Evolutionary conservation across 1,140 invertebrate genomes (phyloP), one percentile per base, ranked within the genome.

Genomic region (Drosophila kikkawai): DNA sequence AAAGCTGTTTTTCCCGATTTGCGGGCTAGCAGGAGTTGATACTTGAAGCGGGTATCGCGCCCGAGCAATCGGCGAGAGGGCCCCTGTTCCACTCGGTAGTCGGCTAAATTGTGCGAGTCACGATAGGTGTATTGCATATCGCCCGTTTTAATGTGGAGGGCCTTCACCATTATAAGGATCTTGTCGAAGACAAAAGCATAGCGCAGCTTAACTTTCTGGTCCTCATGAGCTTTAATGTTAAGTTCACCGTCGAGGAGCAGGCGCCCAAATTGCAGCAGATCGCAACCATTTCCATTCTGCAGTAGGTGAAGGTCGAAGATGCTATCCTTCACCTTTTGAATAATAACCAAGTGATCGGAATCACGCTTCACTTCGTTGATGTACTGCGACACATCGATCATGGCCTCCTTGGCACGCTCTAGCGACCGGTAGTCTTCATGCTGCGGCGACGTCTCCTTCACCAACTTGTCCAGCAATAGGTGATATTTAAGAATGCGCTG

Each of bases 341-440:
- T 98, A 55, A 99, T 96, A 69, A 97, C 96, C 22, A 99, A 93
- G 57, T 97, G 97, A 92, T 99, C 98, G 57, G 97, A 98, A 93
- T 99, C 98, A 51, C 98, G 94, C 88, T 99, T 99, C n/a, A 99
- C 98, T 94, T 99, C 99, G 93, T 99, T 99, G 69, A 99, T 99
- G 93, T 98, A 99, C 83, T 98, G 96, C 13, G 98, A 98, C 34
- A 99, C 96, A 93, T 99, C 98, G 66, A 98, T 95, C 98, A 99
- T 99, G 32, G 97, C 97, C 93, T 99, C 98, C 81, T 98, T 96
- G n/a, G 98, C 98, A 87, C 96, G 95, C 79, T 96, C 95, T 58
- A 99, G 93, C 15, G 96, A 96, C 13, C 95, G 94, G 87, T 96
- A 96, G 82, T 99, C 98, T 64, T 98, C 97, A 77, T 96, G 95